phyloP scores from a whole-genome alignment of 2,113 vertebrate genomes.

The Megaceryle maxima region DNA sequence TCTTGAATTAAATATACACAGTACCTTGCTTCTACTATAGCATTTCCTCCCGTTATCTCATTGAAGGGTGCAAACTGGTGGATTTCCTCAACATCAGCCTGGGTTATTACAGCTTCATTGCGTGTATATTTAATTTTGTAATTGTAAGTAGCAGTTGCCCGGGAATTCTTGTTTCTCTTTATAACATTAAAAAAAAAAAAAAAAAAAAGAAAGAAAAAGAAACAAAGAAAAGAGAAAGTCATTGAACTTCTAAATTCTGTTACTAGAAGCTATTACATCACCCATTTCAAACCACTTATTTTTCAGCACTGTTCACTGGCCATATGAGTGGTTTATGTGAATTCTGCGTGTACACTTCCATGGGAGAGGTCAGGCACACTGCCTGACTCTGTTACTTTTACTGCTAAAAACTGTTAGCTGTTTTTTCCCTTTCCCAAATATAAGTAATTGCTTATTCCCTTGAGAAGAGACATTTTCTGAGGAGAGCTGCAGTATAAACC shows the following conservation, averaged over 20 bases:
- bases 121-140: constrained; percentile 62
- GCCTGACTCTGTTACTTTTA: neutral
- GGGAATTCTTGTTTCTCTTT: constrained; percentile 68
- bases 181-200: neutral
- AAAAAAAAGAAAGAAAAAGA: neutral
- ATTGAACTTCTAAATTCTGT: neutral
- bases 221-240: neutral
- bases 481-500: neutral
- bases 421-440: neutral
- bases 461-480: neutral
- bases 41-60: constrained; percentile 55
- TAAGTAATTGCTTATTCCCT: constrained; percentile 13
- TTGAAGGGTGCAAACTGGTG: constrained; percentile 69
- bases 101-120: constrained; percentile 39
- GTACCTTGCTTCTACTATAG: constrained; percentile 67
- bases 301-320: neutral
- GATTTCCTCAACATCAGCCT: constrained; percentile 60
- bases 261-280: neutral
- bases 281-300: neutral
- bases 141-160: constrained; percentile 46
- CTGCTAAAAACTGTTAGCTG: neutral
- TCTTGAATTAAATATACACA: neutral
- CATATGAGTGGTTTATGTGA: neutral
- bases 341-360: neutral
- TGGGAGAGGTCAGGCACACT: neutral